Conservation (phyloP, 2,888 invertebrate species). For the Acleris sparsana region DNA sequence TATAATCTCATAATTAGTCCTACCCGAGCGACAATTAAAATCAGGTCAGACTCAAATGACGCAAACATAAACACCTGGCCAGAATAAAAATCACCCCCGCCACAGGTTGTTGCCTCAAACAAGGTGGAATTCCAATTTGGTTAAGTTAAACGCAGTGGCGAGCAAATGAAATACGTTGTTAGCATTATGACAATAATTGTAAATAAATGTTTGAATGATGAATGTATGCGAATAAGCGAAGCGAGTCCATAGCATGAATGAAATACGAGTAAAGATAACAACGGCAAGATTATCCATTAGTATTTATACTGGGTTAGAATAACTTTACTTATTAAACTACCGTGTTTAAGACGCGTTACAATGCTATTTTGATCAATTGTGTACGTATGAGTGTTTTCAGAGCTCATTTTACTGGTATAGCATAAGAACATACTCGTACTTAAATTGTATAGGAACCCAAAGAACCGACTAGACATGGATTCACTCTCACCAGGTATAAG, state of each 20-base stretch:
- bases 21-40: slow-evolving; percentile 31
- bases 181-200: slow-evolving; percentile 31
- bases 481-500: too few relatives aligned
- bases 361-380: too few relatives aligned
- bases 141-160: slow-evolving; percentile 2
- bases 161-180: slow-evolving; percentile 20
- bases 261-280: slow-evolving; percentile 29
- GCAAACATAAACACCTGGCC: slow-evolving; percentile 14
- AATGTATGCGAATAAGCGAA: slow-evolving; percentile 22
- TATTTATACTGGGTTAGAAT: neutral
- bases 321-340: neutral
- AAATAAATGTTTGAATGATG: slow-evolving; percentile 27
- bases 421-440: too few relatives aligned
- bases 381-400: too few relatives aligned
- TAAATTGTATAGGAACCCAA: too few relatives aligned
- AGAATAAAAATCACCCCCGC: neutral
- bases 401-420: too few relatives aligned
- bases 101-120: neutral
- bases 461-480: too few relatives aligned
- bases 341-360: too few relatives aligned
- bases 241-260: slow-evolving; percentile 32
- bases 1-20: slow-evolving; percentile 33
- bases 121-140: slow-evolving; percentile 3
- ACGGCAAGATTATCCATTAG: neutral
- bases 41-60: slow-evolving; percentile 27